Conservation (phyloP, 2,888 invertebrate species). For the Phasia obesa region DNA sequence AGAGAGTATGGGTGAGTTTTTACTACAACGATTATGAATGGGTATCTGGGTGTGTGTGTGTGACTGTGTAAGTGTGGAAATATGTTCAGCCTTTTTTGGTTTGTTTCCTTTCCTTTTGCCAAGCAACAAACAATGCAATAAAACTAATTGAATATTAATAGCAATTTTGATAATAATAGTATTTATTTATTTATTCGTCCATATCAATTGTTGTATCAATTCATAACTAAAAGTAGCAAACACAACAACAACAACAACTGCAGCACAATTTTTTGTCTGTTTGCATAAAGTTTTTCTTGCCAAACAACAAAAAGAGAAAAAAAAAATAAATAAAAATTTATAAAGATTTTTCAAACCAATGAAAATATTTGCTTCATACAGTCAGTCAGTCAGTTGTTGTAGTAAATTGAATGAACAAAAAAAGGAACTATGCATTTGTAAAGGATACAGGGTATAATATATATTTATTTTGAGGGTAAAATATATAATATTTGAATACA, state of each 20-base stretch:
- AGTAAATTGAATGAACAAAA: neutral
- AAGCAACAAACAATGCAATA: conserved; percentile 48
- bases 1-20: neutral
- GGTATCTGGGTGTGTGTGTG: neutral
- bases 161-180: conserved; percentile 56
- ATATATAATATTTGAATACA: neutral
- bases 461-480: conserved; percentile 33
- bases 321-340: conserved; percentile 14
- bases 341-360: too few relatives aligned
- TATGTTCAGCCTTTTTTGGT: too few relatives aligned
- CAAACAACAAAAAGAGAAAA: neutral
- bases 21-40: neutral
- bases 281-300: conserved; percentile 3
- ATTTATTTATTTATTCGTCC: conserved; percentile 59
- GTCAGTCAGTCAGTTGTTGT: conserved; percentile 1
- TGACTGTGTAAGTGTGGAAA: neutral
- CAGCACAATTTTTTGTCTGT: neutral
- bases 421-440: conserved; percentile 44
- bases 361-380: conserved; percentile 27
- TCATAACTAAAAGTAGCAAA: conserved; percentile 22
- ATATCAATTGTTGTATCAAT: conserved; percentile 54
- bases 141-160: conserved; percentile 60
- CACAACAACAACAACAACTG: conserved; percentile 2
- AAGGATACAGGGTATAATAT: conserved; percentile 53
- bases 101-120: neutral